These are phyloP conservation scores for Oikopleura albicans DNA, from an alignment of 23 tunicate genomes.

Conservation along the genomic window DNA sequence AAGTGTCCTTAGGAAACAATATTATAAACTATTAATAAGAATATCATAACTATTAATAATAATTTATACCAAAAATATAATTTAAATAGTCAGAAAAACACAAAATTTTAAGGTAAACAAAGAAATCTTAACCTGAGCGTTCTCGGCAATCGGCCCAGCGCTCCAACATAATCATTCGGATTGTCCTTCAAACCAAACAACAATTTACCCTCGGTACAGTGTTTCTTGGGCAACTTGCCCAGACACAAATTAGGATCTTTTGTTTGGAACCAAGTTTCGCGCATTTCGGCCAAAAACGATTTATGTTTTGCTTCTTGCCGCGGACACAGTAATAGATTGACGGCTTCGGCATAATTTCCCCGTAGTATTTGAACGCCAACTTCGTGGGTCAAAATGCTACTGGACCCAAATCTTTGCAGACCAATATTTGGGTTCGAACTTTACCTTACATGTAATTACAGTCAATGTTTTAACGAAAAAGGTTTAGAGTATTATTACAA, in stretches of 20 bases:
- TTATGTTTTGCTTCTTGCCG: conserved; percentile 22
- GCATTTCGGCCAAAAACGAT: not conserved
- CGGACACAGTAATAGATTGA: conserved; percentile 36
- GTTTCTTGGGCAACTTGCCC: not conserved
- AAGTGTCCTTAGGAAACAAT: too few species aligned
- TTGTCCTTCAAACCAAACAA: not conserved
- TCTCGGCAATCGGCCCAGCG: not conserved
- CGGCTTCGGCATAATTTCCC: conserved; percentile 34
- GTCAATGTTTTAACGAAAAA: too few species aligned
- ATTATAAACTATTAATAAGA: too few species aligned
- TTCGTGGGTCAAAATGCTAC: conserved; percentile 29
- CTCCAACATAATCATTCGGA: conserved; percentile 5
- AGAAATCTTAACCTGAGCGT: too few species aligned
- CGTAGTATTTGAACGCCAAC: conserved; percentile 41
- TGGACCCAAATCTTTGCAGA: conserved; percentile 80
- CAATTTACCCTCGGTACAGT: not conserved
- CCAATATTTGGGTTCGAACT: too few species aligned
- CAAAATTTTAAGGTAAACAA: too few species aligned
- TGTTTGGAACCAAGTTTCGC: not conserved
- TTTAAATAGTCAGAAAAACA: too few species aligned
- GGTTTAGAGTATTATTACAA: too few species aligned
- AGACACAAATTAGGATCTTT: not conserved
- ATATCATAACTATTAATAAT: too few species aligned
- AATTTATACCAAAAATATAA: too few species aligned
- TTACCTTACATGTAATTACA: too few species aligned